Evolutionary conservation across 2,113 vertebrate species (phyloP), one percentile per base, ranked within the genome.

Genomic region (Podilymbus podiceps): DNA sequence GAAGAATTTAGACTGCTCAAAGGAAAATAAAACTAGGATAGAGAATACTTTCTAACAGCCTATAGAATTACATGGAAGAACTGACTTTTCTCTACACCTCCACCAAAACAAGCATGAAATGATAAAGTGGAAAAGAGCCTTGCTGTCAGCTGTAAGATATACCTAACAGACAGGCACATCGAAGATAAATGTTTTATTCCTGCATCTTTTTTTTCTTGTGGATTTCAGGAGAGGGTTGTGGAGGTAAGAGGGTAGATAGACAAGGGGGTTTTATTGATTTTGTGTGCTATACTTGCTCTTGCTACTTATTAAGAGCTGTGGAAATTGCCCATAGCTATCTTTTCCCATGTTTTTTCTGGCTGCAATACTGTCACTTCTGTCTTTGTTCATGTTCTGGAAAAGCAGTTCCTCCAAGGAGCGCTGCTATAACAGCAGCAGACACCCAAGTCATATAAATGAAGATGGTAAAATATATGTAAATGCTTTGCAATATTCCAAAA

Each of bases 191-290:
- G 9, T 18, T 89, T 92, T 91, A 84, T 71, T 96, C 56, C 50
- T 75, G 60, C 47, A 75, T 67, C 38, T 77, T 80, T 84, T 84
- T 38, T 81, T 90, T 89, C 27, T 84, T 55, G 13, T 31, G 66
- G 44, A 85, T 89, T 95, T 95, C 88, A 89, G 55, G 21, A 93
- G 55, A 90, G 13, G 64, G 40, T 31, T 88, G 49, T 73, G 31
- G 79, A 91, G 31, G 87, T 85, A 84, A 85, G 49, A 73, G 20
- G 23, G 62, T 19, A 88, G 62, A 88, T 27, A 95, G 58, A 94
- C 84, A 91, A 85, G 77, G 62, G 74, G 40, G 8, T 94, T 72
- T 72, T 93, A 92, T 90, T 88, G 96, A 83, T 94, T 97, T 94
- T 81, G 53, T 93, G 76, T 90, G 62, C 87, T 78, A 81, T 89